These are phyloP conservation scores for Microctonus hyperodae DNA, from an alignment of 2,888 invertebrate genomes.

Conservation along the genomic window DNA sequence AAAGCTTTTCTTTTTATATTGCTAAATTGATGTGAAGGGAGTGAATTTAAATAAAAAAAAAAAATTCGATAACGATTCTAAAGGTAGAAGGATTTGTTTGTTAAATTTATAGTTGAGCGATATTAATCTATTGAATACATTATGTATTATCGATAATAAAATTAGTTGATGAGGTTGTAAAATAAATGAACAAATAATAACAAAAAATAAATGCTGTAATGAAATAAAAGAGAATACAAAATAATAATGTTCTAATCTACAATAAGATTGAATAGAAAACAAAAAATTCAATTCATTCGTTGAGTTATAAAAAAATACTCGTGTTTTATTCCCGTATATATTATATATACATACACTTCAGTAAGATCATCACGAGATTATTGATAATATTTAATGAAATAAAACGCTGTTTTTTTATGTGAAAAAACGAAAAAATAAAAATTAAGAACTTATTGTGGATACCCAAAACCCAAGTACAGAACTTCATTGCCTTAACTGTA, in stretches of 20 bases:
- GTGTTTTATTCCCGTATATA: neutral
- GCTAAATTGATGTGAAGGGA: neutral
- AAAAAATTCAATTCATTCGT: conserved; percentile 5
- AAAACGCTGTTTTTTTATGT: conserved; percentile 21
- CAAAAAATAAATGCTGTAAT: neutral
- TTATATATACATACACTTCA: too few species aligned
- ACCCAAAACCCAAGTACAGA: conserved; percentile 47
- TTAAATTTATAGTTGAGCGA: neutral
- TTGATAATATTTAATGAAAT: neutral
- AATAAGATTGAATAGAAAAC: neutral
- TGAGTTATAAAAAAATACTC: neutral
- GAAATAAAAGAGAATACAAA: too few species aligned
- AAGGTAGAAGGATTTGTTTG: neutral
- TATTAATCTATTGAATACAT: neutral
- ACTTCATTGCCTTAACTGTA: conserved; percentile 50
- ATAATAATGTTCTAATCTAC: neutral
- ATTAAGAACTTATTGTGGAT: conserved; percentile 23
- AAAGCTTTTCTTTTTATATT: neutral
- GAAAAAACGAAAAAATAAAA: conserved; percentile 18
- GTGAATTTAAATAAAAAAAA: neutral
- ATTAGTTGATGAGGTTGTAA: conserved; percentile 4
- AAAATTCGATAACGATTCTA: neutral
- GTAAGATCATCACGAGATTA: neutral
- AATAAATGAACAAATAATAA: neutral
- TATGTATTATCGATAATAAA: neutral